Percentiles rank a stretch among this genome's conserved stretches.
Evolutionary conservation across 2,888 invertebrate genomes (phyloP).

Genomic region (Drosophila basisetae): DNA sequence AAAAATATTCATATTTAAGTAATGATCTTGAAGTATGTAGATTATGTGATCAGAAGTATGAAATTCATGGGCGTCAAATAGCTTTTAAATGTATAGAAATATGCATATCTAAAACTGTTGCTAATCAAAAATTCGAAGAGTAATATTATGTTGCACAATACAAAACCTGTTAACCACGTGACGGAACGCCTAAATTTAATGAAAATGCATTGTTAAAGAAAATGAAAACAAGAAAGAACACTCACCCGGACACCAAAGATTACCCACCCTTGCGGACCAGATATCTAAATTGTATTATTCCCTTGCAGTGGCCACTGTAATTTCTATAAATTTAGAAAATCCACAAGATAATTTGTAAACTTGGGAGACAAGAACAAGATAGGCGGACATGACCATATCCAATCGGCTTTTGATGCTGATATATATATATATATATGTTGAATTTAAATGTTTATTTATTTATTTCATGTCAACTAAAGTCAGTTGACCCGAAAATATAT

Average conservation of each 20-base stretch:
- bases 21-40: not conserved
- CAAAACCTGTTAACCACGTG: constrained; percentile 31
- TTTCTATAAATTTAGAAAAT: not conserved
- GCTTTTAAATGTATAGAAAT: not conserved
- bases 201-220: constrained; percentile 2
- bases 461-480: too few relatives aligned
- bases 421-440: not conserved
- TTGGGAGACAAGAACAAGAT: not conserved
- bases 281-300: not conserved
- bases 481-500: too few relatives aligned
- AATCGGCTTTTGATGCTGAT: not conserved
- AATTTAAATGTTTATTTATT: too few relatives aligned
- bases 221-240: not conserved
- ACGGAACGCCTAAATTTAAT: constrained; percentile 8
- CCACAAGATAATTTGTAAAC: not conserved
- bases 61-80: not conserved
- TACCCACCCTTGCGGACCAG: not conserved
- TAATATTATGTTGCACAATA: constrained; percentile 2
- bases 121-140: not conserved
- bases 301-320: not conserved
- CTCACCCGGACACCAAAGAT: not conserved
- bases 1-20: not conserved
- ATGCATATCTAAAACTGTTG: not conserved
- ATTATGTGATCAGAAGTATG: not conserved
- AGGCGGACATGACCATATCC: not conserved